phyloP scores from a whole-genome alignment of 2,888 invertebrate species.

The Pachycephus smyrnensis region DNA sequence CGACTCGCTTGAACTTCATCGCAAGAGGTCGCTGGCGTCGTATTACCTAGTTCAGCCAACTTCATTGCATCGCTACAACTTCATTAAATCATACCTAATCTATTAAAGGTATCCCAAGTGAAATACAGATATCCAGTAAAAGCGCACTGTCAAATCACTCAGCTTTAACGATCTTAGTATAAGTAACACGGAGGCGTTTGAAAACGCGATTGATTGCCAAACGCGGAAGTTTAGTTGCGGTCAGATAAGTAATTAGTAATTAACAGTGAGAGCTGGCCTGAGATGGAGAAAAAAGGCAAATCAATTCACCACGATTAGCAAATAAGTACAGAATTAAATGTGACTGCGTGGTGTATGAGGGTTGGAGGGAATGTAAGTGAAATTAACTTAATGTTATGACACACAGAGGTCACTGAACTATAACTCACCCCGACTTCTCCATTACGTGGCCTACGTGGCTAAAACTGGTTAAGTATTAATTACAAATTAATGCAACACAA shows the following conservation, averaged over 20 bases:
- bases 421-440: not conserved
- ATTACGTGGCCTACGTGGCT: not conserved
- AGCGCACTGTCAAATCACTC: not conserved
- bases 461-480: slow-evolving; percentile 42
- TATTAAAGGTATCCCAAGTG: not conserved
- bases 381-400: not conserved
- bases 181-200: not conserved
- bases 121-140: not conserved
- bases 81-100: not conserved
- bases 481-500: slow-evolving; percentile 54
- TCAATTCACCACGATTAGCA: not conserved
- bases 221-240: not conserved
- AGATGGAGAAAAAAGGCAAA: not conserved
- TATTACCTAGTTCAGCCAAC: not conserved
- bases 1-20: not conserved
- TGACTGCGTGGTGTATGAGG: not conserved
- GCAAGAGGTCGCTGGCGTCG: not conserved
- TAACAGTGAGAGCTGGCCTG: not conserved
- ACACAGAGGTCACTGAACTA: not conserved
- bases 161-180: not conserved
- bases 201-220: not conserved
- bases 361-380: not conserved
- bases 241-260: not conserved
- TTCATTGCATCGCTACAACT: not conserved
- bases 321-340: not conserved